Conservation (phyloP, 2,888 invertebrate genomes). For the Drosophila neonasuta region DNA sequence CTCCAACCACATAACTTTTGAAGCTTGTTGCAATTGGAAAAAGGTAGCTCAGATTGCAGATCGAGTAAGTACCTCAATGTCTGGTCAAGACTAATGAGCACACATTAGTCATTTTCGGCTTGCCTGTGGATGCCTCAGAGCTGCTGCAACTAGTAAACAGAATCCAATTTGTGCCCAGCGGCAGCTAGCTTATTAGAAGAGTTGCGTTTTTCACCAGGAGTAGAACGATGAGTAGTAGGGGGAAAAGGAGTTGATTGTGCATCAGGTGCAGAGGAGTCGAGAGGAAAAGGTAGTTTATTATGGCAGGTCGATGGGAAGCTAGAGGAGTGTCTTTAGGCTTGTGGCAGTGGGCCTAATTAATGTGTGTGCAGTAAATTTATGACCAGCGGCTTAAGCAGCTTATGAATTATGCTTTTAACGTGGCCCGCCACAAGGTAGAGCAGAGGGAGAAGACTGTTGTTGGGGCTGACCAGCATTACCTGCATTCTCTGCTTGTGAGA, state of each 20-base stretch:
- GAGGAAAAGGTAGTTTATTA: constrained; percentile 7
- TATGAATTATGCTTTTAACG: constrained; percentile 68
- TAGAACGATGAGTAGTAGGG: neutral
- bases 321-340: constrained; percentile 43
- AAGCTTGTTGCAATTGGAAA: constrained; percentile 5
- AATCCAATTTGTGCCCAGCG: constrained; percentile 26
- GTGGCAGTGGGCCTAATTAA: constrained; percentile 65
- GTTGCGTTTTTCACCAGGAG: constrained; percentile 21
- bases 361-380: constrained; percentile 71
- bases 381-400: constrained; percentile 71
- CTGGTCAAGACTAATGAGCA: constrained; percentile 69
- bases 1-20: neutral
- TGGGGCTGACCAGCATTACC: constrained; percentile 1
- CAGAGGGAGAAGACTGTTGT: neutral
- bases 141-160: constrained; percentile 17
- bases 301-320: constrained; percentile 4
- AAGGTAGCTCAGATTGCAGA: neutral
- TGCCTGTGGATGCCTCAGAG: constrained; percentile 13
- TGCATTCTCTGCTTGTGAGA: constrained; percentile 19
- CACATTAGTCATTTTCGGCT: constrained; percentile 59
- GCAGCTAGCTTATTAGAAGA: constrained; percentile 46
- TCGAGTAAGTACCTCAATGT: constrained; percentile 31
- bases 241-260: neutral
- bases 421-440: neutral
- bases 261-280: neutral